phyloP scores from a whole-genome alignment of 2,113 vertebrate genomes.

The Chlorocebus sabaeus region DNA sequence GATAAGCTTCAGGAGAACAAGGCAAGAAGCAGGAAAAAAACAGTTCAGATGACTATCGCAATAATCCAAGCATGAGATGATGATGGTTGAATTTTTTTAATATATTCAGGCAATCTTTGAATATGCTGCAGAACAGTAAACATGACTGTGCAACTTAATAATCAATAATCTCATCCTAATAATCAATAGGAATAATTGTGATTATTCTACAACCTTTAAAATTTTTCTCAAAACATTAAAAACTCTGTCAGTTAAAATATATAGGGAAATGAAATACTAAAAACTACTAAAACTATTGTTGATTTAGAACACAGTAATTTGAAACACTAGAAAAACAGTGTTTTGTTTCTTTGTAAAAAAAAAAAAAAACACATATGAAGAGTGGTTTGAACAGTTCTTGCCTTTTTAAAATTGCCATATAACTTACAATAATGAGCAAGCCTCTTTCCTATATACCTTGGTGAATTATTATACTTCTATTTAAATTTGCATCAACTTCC shows the following conservation, averaged over 20 bases:
- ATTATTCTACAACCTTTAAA: neutral
- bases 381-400: neutral
- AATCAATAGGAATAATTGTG: neutral
- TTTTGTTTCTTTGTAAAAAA: neutral
- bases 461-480: neutral
- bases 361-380: neutral
- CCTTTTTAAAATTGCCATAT: neutral
- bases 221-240: neutral
- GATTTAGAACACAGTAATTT: neutral
- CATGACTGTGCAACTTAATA: neutral
- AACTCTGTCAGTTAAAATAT: neutral
- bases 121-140: neutral
- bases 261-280: neutral
- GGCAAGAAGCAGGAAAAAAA: neutral
- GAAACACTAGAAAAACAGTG: neutral
- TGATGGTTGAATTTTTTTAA: neutral
- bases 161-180: neutral
- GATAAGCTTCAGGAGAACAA: neutral
- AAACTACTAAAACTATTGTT: neutral
- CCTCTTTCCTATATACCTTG: neutral
- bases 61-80: neutral
- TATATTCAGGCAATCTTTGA: neutral
- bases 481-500: neutral
- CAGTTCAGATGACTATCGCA: neutral
- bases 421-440: neutral